These are phyloP conservation scores for Agrotis segetum DNA, from an alignment of 2,888 invertebrate genomes.

Conservation along the genomic window DNA sequence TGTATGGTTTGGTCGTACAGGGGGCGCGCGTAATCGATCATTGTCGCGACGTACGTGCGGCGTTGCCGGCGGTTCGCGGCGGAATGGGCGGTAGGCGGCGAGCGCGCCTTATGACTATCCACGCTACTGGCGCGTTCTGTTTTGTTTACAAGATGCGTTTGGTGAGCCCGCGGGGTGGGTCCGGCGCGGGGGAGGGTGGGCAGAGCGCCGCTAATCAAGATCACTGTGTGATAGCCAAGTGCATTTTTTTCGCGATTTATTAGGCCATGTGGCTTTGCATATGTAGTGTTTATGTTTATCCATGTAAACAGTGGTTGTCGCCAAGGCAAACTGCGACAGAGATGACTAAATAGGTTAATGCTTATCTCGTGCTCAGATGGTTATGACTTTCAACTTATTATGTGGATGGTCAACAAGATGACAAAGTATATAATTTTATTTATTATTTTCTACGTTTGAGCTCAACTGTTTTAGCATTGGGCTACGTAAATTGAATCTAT, in stretches of 20 bases:
- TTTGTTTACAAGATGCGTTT: constrained; percentile 82
- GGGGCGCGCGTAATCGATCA: constrained; percentile 88
- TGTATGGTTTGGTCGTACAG: constrained; percentile 84
- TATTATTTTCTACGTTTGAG: constrained; percentile 13
- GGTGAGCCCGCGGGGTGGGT: constrained; percentile 44
- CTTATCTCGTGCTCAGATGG: constrained; percentile 36
- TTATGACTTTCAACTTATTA: constrained; percentile 31
- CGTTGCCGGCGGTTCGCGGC: constrained; percentile 77
- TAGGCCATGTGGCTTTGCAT: constrained; percentile 49
- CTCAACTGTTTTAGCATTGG: neutral
- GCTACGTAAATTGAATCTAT: constrained; percentile 4
- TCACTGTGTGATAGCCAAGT: constrained; percentile 48
- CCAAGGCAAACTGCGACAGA: constrained; percentile 52
- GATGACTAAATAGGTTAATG: constrained; percentile 50
- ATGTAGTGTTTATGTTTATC: constrained; percentile 54
- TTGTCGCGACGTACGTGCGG: constrained; percentile 78
- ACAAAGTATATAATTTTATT: constrained; percentile 7
- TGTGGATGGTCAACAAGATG: constrained; percentile 28
- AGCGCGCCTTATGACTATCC: constrained; percentile 76
- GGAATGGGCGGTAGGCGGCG: constrained; percentile 74
- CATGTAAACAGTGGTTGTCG: constrained; percentile 44
- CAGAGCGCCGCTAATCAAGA: constrained; percentile 59
- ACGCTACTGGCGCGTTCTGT: constrained; percentile 72
- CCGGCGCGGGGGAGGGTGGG: constrained; percentile 34
- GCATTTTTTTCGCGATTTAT: constrained; percentile 63